Base-by-base conservation (phyloP, 2,113 vertebrate species). In the Nibea coibor region DNA sequence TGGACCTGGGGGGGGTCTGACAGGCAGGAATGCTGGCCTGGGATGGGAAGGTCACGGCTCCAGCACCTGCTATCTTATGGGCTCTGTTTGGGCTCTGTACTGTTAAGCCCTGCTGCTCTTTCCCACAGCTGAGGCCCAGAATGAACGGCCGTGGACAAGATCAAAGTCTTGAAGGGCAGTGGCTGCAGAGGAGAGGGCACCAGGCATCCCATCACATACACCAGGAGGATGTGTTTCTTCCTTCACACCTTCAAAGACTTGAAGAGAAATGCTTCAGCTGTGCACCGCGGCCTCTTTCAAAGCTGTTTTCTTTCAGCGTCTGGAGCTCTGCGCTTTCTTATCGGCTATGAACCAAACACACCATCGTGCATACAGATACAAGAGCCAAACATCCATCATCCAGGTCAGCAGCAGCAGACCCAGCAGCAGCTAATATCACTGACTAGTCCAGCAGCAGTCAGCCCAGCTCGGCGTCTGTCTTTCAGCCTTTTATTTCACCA, bases 31-130 rank as follows among this genome's bases (percentile, higher is more conserved):
- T 92, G 89, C 74, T 45, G 85, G 83, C 70, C 87, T 61, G 78
- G 85, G 85, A 86, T 84, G 84, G 86, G 88, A 89, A 87, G 90
- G 88, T 93, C 85, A 87, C 39, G 39, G 81, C 80, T 87, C 70
- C 81, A 77, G 87, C 88, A 91, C 89, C 90, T 92, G 84, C 89
- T 93, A 93, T 94, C 93, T 90, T 11, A 76, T 72, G 78, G 70
- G 80, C 83, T 82, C 68, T 70, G 81, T 81, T 81, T 47, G 45
- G 70, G 59, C 63, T 86, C 75, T 31, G 82, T 58, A 48, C 75
- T 78, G 84, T 84, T 89, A 71, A 73, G 68, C 79, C 77, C 57
- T 9, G n/a, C 68, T 68, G 73, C 68, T 87, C 26, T 81, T 88
- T 90, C 93, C 89, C 91, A 92, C 84, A 85, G 80, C 82, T 81